Evolutionary conservation across 2,888 invertebrate species (phyloP).

Genomic region (Folsomia manolachei): DNA sequence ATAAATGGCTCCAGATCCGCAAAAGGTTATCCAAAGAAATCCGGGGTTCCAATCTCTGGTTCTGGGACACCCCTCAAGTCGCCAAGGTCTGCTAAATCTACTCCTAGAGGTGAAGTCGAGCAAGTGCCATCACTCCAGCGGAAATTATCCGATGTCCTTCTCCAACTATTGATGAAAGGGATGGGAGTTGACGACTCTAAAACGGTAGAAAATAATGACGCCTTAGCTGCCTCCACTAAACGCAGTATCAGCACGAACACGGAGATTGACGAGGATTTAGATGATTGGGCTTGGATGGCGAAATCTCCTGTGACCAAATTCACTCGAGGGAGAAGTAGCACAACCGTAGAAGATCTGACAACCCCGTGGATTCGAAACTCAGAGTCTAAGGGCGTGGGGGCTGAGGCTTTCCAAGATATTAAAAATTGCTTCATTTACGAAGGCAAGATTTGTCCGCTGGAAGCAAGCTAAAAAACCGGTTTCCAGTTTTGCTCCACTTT

Average conservation of each 20-base stretch:
- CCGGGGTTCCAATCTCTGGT: neutral
- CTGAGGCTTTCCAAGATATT: neutral
- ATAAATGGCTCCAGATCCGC: neutral
- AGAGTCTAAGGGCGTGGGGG: no score
- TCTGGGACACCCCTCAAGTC: neutral
- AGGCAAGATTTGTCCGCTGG: neutral
- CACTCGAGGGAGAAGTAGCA: neutral
- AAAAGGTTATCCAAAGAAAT: neutral
- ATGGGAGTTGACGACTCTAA: neutral
- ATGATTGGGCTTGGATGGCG: neutral
- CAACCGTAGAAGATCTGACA: neutral
- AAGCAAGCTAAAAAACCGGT: neutral
- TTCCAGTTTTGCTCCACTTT: neutral
- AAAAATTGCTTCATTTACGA: neutral
- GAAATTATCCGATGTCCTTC: constrained; percentile 7
- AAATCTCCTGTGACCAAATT: neutral
- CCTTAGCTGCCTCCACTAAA: neutral
- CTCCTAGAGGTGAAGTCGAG: neutral
- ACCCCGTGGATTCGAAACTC: neutral
- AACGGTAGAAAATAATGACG: neutral
- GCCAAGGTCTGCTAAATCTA: neutral
- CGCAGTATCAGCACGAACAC: neutral
- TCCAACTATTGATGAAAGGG: neutral
- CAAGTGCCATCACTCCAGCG: neutral
- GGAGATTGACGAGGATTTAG: neutral